Conservation (phyloP, 2,113 vertebrate genomes). For the Eidolon helvum region DNA sequence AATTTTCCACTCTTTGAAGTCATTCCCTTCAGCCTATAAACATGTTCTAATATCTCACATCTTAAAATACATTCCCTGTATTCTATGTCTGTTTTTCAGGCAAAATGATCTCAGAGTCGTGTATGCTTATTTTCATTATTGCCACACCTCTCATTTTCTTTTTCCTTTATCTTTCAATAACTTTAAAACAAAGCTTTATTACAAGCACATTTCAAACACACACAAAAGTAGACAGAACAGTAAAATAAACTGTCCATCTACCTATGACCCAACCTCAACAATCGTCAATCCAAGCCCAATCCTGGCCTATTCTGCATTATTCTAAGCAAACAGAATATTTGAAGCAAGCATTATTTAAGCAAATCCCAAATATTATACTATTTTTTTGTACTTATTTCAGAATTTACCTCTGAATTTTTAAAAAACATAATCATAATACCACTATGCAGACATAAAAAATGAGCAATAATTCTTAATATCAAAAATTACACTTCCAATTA, state of each 20-base stretch:
- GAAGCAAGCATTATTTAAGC: not conserved
- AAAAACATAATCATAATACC: not conserved
- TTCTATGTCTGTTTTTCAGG: not conserved
- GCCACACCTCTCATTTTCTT: not conserved
- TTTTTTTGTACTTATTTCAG: not conserved
- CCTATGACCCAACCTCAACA: not conserved
- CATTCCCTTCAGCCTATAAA: not conserved
- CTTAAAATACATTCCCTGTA: not conserved
- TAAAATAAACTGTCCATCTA: not conserved
- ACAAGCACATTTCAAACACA: not conserved
- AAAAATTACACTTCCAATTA: not conserved
- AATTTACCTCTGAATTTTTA: not conserved
- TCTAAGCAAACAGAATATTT: not conserved
- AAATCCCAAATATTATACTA: not conserved
- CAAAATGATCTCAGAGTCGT: not conserved
- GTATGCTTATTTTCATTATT: not conserved
- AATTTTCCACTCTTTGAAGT: not conserved
- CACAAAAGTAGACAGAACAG: not conserved
- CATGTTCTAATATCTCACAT: not conserved
- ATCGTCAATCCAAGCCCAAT: not conserved
- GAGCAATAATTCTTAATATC: not conserved
- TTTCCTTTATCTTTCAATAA: not conserved
- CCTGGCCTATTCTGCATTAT: not conserved
- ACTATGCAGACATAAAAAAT: not conserved
- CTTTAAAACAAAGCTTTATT: conserved; percentile 13